Conservation (phyloP, 2,797 vertebrate species). For the Anguilla anguilla region DNA sequence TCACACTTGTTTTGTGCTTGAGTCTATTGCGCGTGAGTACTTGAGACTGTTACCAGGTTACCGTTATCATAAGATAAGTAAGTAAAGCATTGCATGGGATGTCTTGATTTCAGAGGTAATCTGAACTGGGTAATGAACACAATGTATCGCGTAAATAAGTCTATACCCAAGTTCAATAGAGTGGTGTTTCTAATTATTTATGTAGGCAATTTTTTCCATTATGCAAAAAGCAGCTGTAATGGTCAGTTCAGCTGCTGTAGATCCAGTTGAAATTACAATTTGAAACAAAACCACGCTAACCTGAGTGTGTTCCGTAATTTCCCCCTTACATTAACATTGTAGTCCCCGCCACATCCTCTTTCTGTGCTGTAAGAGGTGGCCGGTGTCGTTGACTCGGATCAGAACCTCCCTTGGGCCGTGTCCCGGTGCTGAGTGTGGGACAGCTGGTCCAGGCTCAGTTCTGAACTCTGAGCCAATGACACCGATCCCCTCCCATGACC, state of each 20-base stretch:
- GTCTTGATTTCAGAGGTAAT: not conserved
- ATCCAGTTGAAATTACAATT: not conserved
- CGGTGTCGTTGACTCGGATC: slow-evolving; percentile 20
- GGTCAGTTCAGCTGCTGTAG: not conserved
- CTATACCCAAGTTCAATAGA: not conserved
- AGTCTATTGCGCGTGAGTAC: not conserved
- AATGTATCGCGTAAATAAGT: not conserved
- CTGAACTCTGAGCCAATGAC: not conserved
- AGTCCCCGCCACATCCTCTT: not conserved
- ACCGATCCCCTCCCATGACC: slow-evolving; percentile 23
- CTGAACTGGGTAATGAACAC: not conserved
- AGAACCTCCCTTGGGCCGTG: not conserved
- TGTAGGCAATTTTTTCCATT: not conserved
- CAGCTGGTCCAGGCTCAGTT: not conserved
- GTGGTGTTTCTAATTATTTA: not conserved
- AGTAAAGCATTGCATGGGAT: not conserved
- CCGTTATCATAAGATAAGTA: not conserved
- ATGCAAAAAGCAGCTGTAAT: not conserved
- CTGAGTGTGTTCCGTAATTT: not conserved
- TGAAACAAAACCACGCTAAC: not conserved
- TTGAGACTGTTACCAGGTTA: not conserved
- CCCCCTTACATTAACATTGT: not conserved
- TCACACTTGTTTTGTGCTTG: not conserved
- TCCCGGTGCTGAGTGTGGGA: not conserved
- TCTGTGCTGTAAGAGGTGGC: not conserved